A percentile compares a stretch with the other conserved stretches of the same genome.
Evolutionary conservation across 2,888 invertebrate species (phyloP).

Genomic region (Agrenia bidenticulata): DNA sequence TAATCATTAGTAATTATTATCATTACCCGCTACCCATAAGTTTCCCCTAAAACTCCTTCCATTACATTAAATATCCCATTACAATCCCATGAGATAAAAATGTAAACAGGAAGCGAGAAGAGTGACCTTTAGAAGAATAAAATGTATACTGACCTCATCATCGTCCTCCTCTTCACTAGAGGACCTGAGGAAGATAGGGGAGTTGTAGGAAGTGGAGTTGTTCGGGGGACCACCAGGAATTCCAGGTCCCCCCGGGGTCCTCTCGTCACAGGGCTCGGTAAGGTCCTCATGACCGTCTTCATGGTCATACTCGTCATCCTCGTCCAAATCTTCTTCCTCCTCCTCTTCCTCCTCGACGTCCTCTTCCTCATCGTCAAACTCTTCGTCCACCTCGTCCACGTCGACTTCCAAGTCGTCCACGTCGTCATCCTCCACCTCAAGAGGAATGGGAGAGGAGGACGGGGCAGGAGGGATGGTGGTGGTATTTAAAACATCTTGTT

Average conservation of each 20-base stretch:
- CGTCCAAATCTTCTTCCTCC: slow-evolving; percentile 48
- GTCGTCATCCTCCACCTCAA: slow-evolving; percentile 30
- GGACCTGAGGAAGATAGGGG: slow-evolving; percentile 40
- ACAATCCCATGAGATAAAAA: too few species aligned
- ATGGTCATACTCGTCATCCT: slow-evolving; percentile 44
- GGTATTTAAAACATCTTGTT: too few species aligned
- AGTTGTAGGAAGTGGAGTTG: slow-evolving; percentile 45
- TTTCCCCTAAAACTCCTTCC: too few species aligned
- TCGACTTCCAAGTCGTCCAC: slow-evolving; percentile 40
- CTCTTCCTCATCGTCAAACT: slow-evolving; percentile 35
- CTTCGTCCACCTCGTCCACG: slow-evolving; percentile 34
- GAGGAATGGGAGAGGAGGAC: slow-evolving; percentile 40
- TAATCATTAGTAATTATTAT: too few species aligned
- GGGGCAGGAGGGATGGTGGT: slow-evolving; percentile 39
- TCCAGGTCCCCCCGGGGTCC: slow-evolving; percentile 15
- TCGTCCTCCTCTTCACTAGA: slow-evolving; percentile 48
- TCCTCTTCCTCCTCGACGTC: slow-evolving; percentile 33
- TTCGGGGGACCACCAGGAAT: slow-evolving; percentile 43
- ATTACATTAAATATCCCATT: too few species aligned
- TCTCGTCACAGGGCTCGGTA: slow-evolving; percentile 27
- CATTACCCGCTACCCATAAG: too few species aligned
- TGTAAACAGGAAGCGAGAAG: too few species aligned
- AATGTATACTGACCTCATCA: slow-evolving; percentile 38
- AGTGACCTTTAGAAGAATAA: too few species aligned
- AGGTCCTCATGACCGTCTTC: slow-evolving; percentile 35